Evolutionary conservation across 2,888 invertebrate species (phyloP).

Genomic region (Drosophila subquinaria): DNA sequence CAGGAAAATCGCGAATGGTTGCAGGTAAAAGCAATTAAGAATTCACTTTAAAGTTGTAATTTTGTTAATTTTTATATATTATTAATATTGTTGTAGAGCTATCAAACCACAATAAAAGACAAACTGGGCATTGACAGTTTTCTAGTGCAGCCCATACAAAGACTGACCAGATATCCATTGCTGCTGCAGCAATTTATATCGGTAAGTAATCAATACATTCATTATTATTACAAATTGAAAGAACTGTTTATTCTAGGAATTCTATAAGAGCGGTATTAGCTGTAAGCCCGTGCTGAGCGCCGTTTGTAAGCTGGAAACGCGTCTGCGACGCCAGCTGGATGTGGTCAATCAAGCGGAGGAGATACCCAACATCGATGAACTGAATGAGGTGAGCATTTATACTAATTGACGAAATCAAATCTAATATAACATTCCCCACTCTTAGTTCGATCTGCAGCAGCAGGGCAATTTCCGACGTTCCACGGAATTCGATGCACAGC

Average conservation of each 20-base stretch:
- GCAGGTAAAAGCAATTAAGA: conserved; percentile 61
- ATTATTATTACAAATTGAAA: no score
- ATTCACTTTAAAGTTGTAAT: not conserved
- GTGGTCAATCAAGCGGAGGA: conserved; percentile 85
- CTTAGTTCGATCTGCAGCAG: conserved; percentile 79
- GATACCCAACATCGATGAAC: conserved; percentile 83
- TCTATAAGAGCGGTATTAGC: conserved; percentile 83
- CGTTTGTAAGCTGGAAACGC: conserved; percentile 85
- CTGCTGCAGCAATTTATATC: conserved; percentile 84
- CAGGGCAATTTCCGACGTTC: conserved; percentile 83
- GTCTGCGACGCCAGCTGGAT: conserved; percentile 83
- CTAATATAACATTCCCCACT: not conserved
- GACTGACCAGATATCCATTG: conserved; percentile 85
- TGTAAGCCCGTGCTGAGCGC: conserved; percentile 84
- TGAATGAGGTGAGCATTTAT: conserved; percentile 76
- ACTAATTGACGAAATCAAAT: no score
- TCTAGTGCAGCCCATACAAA: conserved; percentile 85
- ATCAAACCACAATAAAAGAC: conserved; percentile 84
- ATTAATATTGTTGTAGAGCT: conserved; percentile 47
- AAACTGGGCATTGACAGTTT: conserved; percentile 85
- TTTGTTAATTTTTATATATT: not conserved
- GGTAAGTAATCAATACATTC: conserved; percentile 50
- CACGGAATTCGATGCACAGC: conserved; percentile 84
- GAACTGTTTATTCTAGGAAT: conserved; percentile 68
- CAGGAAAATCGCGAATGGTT: conserved; percentile 83